phyloP scores from a whole-genome alignment of 2,797 vertebrate genomes.

The Pangasius mekongensis region DNA sequence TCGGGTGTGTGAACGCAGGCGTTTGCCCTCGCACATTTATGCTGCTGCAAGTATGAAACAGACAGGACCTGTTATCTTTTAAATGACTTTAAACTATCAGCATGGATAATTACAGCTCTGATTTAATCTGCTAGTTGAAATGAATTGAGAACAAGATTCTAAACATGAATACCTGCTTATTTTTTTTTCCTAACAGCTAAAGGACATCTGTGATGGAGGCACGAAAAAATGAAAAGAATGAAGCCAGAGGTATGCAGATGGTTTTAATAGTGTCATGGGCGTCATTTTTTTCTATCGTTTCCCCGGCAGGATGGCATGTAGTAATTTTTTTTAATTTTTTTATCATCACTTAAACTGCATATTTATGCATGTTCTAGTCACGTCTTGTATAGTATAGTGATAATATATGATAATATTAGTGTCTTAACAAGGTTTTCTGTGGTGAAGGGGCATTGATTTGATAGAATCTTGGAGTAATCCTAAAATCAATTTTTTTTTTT shows the following conservation, averaged over 20 bases:
- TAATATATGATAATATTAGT: not conserved
- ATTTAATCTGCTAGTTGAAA: not conserved
- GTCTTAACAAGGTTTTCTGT: not conserved
- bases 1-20: not conserved
- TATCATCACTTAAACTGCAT: too few species aligned
- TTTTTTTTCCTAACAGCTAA: slow-evolving; percentile 18
- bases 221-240: slow-evolving; percentile 57
- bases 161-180: not conserved
- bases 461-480: not conserved
- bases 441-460: not conserved
- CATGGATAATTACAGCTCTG: not conserved
- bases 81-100: not conserved
- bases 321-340: too few species aligned
- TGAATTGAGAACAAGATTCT: not conserved
- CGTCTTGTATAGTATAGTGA: not conserved
- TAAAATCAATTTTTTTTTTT: not conserved
- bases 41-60: not conserved
- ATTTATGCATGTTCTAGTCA: not conserved
- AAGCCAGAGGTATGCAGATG: slow-evolving; percentile 52
- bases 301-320: too few species aligned
- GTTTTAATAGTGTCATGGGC: not conserved
- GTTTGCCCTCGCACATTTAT: not conserved
- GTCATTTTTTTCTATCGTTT: not conserved
- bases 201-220: slow-evolving; percentile 53
- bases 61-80: not conserved